Base-by-base conservation (phyloP, 2,888 invertebrate species). In the Chalcis sispes region DNA sequence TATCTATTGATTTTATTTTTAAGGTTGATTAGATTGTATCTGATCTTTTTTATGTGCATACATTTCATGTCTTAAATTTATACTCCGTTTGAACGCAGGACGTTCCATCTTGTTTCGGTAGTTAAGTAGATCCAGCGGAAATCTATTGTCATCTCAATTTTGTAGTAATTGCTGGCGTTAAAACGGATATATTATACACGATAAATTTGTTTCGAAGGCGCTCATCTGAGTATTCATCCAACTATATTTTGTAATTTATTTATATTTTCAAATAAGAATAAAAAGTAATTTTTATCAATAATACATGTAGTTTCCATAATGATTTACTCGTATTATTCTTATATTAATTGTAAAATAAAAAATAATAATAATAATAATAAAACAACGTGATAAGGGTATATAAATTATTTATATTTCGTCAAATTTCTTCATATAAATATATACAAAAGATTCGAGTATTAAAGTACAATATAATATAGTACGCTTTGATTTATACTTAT, bases 241-340 rank as follows among this genome's bases (percentile, higher is more conserved):
- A 83, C 80, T 84, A 83, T 85, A 86, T 86, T 87, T 88, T 88
- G 85, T 88, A 87, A 88, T 86, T 88, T 87, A 88, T 87, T 88
- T 88, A 87, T 88, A 87, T 86, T 87, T 87, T 87, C 82, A 78
- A 84, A 73, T 83, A 82, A 20, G 84, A 79, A 85, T 84, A 83
- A 77, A 85, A 85, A 82, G 80, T 85, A 83, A 86, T 85, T 85
- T 86, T 86, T 85, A 84, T 84, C 83, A 83, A 84, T 67, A 76
- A 46, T 0, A 15, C 18, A 20, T 1, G 1, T 40, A 40, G 20
- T 69, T 23, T 59, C 15, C 36, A 36, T 42, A 42, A 42, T 42
- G 15, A 2, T 27, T 7, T 1, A 0, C 15, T n/a, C 61, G 15
- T 52, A 8, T 27, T 56, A 25, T 46, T 62, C 64, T n/a, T 59